Percentiles rank a stretch among this genome's conserved stretches.
Evolutionary conservation across 2,888 invertebrate genomes (phyloP).

Genomic region (Portevinia maculata): DNA sequence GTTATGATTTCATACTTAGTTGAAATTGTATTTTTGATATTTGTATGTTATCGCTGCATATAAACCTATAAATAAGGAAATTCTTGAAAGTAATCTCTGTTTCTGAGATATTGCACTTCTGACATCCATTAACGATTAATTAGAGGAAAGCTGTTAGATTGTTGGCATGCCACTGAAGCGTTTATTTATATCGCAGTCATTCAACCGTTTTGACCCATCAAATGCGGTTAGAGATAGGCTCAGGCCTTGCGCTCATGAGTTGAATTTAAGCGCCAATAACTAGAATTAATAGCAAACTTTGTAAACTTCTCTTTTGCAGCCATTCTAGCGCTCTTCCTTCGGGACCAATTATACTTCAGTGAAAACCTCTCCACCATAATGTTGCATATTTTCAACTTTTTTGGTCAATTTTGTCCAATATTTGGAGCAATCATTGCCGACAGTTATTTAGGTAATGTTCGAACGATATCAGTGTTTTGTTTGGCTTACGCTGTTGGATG

Average conservation of each 20-base stretch:
- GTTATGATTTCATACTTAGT: background rate
- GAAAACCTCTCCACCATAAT: constrained; percentile 84
- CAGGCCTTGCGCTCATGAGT: too few species aligned
- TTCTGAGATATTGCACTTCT: too few species aligned
- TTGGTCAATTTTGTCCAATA: constrained; percentile 87
- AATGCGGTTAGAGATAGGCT: too few species aligned
- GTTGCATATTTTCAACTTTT: constrained; percentile 86
- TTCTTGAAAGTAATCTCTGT: too few species aligned
- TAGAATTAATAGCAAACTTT: background rate
- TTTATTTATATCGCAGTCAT: too few species aligned
- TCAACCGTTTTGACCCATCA: too few species aligned
- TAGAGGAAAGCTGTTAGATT: too few species aligned
- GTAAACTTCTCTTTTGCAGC: constrained; percentile 82
- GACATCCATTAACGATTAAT: too few species aligned
- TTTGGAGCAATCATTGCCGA: constrained; percentile 87
- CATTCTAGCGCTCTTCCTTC: constrained; percentile 86
- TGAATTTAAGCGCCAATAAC: background rate
- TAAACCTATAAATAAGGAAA: background rate
- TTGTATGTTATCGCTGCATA: background rate
- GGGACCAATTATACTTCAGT: constrained; percentile 84
- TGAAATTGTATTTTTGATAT: too few species aligned
- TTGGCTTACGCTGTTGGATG: constrained; percentile 84
- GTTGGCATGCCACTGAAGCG: too few species aligned
- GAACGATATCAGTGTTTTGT: constrained; percentile 85
- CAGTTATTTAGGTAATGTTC: constrained; percentile 85